These are phyloP conservation scores for Leucoma salicis DNA, from an alignment of 2,888 invertebrate species.

Conservation along the genomic window DNA sequence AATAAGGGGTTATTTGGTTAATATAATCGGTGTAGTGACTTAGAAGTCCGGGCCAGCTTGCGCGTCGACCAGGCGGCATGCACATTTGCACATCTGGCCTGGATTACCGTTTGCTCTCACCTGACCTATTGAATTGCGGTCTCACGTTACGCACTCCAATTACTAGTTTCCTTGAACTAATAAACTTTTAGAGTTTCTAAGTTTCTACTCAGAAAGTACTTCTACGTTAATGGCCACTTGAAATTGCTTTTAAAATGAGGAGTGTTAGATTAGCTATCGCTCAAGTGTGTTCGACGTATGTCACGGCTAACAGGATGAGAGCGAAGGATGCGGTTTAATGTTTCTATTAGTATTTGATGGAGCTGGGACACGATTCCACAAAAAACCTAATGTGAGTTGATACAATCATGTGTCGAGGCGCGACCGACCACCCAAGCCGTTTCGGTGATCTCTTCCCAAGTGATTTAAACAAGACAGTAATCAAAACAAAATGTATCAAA, in stretches of 20 bases:
- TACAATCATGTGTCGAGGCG: conserved; percentile 50
- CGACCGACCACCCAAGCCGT: conserved; percentile 58
- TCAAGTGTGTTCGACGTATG: conserved; percentile 15
- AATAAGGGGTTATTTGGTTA: conserved; percentile 57
- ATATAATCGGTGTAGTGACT: conserved; percentile 74
- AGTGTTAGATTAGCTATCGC: conserved; percentile 33
- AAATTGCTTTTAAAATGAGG: conserved; percentile 39
- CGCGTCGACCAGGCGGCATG: conserved; percentile 38
- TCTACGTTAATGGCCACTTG: conserved; percentile 37
- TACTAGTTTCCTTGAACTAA: conserved; percentile 53
- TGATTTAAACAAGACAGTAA: conserved; percentile 38
- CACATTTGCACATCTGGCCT: conserved; percentile 66
- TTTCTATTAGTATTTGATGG: conserved; percentile 48
- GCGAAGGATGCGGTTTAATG: conserved; percentile 29
- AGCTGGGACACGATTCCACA: conserved; percentile 37
- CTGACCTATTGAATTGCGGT: conserved; percentile 60
- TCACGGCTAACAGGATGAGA: conserved; percentile 7
- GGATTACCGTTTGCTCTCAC: conserved; percentile 52
- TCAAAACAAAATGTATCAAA: conserved; percentile 31
- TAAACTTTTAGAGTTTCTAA: too few relatives aligned
- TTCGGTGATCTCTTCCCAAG: conserved; percentile 46
- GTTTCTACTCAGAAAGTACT: conserved; percentile 41
- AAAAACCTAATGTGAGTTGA: conserved; percentile 53
- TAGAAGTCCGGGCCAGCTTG: conserved; percentile 67
- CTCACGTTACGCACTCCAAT: conserved; percentile 57